Base-by-base conservation (phyloP, 1,140 invertebrate genomes). In the Temnothorax nylanderi region DNA sequence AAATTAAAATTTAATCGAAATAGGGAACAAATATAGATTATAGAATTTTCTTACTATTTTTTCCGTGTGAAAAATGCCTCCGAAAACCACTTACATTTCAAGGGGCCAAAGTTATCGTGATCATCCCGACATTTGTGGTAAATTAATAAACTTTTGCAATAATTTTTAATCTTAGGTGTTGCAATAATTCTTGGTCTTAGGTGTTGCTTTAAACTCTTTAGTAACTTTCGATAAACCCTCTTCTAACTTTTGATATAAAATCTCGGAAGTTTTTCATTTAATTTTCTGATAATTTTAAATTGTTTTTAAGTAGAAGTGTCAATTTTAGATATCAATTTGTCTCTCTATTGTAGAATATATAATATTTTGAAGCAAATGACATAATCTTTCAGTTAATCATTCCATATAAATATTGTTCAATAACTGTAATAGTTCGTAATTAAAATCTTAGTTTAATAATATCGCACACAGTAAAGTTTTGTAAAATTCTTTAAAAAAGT, bases 251-350 rank as follows among this genome's bases (percentile, higher is more conserved):
- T 10, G 18, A 34, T 1, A 58, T 1, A 18, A 26, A 54, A 81
- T 54, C 21, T 34, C 21, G 4, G 8, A 65, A 49, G 10, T 47
- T 67, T 80, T n/a, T 41, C 16, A 16, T 58, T 11, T 1, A 82
- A 18, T 58, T 10, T 81, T 56, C 26, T 8, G 6, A 82, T 26
- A 44, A 56, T 34, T n/a, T 47, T n/a, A 49, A 49, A 1, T 56
- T 37, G 6, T 71, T 11, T 41, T 11, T 3, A 44, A 44, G 1
- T 26, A 16, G 71, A 81, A 16, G 41, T 10, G 58, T 58, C 13
- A 72, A 34, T 21, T 44, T 80, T 0, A 67, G 11, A 58, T 69
- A 69, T 67, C 5, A 41, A 69, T 71, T 54, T 16, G 54, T 69
- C 3, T 49, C 32, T 37, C 5, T 60, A 37, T 11, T n/a, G 11